Evolutionary conservation across 2,797 vertebrate species (phyloP).

Genomic region (Tamandua tetradactyla): DNA sequence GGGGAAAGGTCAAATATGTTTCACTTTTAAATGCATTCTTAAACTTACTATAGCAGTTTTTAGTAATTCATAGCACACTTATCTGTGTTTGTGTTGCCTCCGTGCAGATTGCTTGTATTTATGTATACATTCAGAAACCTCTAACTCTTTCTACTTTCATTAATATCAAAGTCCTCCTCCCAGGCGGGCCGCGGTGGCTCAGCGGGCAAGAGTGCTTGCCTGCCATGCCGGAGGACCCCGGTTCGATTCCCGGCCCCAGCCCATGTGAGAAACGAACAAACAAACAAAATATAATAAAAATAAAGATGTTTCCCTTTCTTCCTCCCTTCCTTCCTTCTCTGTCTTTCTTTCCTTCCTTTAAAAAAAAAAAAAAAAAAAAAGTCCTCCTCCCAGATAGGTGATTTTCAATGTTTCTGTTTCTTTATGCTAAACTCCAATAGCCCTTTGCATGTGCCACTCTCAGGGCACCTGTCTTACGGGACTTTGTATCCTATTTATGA

Average conservation of each 20-base stretch:
- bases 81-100: neutral
- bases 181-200: no score
- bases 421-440: neutral
- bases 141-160: neutral
- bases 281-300: no score
- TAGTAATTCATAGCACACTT: neutral
- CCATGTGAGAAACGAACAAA: no score
- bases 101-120: neutral
- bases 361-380: no score
- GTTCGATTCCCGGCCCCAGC: no score
- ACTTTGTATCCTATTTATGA: neutral
- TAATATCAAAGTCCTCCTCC: neutral
- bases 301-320: no score
- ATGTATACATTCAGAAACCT: constrained; percentile 2
- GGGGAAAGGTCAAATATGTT: constrained; percentile 26
- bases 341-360: no score
- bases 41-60: neutral
- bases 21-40: neutral
- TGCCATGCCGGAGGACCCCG: no score
- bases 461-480: neutral
- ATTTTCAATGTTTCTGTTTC: neutral
- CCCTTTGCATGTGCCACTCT: neutral
- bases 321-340: no score
- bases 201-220: no score
- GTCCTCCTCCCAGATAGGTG: neutral